These are phyloP conservation scores for Cyphomyrmex costatus DNA, from an alignment of 1,140 invertebrate species.

Conservation along the genomic window DNA sequence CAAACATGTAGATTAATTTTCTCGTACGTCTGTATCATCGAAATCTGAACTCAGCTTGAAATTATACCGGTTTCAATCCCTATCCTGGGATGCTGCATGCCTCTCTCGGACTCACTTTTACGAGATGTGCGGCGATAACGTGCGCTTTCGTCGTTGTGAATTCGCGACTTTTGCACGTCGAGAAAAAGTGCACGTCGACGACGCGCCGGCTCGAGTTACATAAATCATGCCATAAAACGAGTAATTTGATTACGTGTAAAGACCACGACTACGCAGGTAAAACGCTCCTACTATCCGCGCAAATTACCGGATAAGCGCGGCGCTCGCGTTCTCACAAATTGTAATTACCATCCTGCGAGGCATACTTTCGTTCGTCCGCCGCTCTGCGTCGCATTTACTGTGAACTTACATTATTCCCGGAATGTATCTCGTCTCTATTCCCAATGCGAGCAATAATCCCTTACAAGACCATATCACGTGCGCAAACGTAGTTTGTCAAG, in stretches of 20 bases:
- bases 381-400: not conserved
- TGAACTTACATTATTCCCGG: slow-evolving; percentile 20
- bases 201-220: slow-evolving; percentile 29
- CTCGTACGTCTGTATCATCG: slow-evolving; percentile 1
- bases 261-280: slow-evolving; percentile 38
- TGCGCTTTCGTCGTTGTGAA: slow-evolving; percentile 46
- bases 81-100: not conserved
- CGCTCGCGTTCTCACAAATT: slow-evolving; percentile 56
- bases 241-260: slow-evolving; percentile 62
- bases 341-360: slow-evolving; percentile 30
- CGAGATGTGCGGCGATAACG: slow-evolving; percentile 46
- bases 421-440: not conserved
- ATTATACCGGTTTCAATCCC: slow-evolving; percentile 42
- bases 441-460: slow-evolving; percentile 4
- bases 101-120: slow-evolving; percentile 16
- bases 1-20: slow-evolving; percentile 7
- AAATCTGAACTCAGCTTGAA: slow-evolving; percentile 41
- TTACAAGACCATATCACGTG: not conserved
- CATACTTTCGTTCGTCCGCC: slow-evolving; percentile 8
- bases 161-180: slow-evolving; percentile 43
- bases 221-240: slow-evolving; percentile 51
- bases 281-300: slow-evolving; percentile 28
- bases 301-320: slow-evolving; percentile 56
- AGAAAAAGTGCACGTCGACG: slow-evolving; percentile 19
- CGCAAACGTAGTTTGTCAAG: not conserved